Evolutionary conservation across 2,113 vertebrate genomes (phyloP), one percentile per base, ranked within the genome.

Genomic region (Python bivittatus): DNA sequence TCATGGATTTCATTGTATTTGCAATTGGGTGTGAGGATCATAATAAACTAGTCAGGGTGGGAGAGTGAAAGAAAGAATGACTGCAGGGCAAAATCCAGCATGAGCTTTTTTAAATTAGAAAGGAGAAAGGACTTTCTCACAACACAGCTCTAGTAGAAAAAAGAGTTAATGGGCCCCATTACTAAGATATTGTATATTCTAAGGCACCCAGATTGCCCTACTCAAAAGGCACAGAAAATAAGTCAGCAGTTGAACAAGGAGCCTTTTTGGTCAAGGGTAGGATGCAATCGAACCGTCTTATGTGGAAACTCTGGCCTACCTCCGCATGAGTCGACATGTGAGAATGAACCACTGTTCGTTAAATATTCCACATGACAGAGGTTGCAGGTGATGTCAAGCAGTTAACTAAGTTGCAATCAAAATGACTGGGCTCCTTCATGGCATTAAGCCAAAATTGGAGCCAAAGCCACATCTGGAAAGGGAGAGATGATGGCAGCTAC

Each of bases 161-260:
- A 38, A 58, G 33, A 42, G 12, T 95, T 94, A 95, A 91, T 92
- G 95, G 94, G 93, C 93, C 93, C 93, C 92, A 57, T 86, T 86
- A 86, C 0, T 2, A 89, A 57, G 92, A 92, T 64, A 95, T 93
- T 93, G 92, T 92, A 42, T 1, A 20, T 93, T 86, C 94, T 96
- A 95, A 97, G 96, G 96, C 95, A 96, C 95, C 95, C 91, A 85
- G 92, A 92, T 57, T 83, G 92, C 94, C 94, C 93, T 93, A 92
- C 10, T 12, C 23, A 29, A 12, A 88, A 56, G 33, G 53, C 4
- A 12, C 15, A 57, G 29, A 89, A n/a, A 72, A 12, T 27, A 33
- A 53, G 53, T 20, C 29, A 58, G 25, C 27, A 1, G 25, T 10
- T 90, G 52, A 15, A 42, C 12, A 38, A 22, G 38, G 13, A 56